Evolutionary conservation across 1,140 invertebrate genomes (phyloP).

Genomic region (Sycobia sp.): DNA sequence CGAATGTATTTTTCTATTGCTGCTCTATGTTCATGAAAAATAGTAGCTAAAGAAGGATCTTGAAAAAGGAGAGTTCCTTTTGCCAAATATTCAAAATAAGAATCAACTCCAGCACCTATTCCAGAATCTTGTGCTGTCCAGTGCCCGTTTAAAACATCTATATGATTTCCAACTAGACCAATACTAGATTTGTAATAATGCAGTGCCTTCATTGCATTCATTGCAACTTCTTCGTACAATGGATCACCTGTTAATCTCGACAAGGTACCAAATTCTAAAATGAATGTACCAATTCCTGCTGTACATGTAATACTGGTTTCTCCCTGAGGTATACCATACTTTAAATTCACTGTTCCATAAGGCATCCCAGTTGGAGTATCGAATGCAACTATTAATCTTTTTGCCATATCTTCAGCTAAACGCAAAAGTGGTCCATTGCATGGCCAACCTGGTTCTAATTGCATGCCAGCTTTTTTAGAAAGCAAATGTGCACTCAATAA

Average conservation of each 20-base stretch:
- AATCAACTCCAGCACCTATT: constrained; percentile 93
- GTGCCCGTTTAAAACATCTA: constrained; percentile 91
- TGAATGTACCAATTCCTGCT: constrained; percentile 96
- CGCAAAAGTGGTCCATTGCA: constrained; percentile 92
- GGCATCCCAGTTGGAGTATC: constrained; percentile 95
- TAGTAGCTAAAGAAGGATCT: constrained; percentile 86
- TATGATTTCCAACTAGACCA: constrained; percentile 94
- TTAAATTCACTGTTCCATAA: constrained; percentile 95
- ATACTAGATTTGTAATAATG: constrained; percentile 85
- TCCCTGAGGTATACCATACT: constrained; percentile 88
- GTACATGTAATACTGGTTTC: constrained; percentile 98
- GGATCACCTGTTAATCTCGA: constrained; percentile 94
- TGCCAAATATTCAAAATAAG: constrained; percentile 98
- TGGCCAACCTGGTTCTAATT: constrained; percentile 93
- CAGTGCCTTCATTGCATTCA: constrained; percentile 88
- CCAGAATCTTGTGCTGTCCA: constrained; percentile 98
- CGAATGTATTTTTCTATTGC: constrained; percentile 90
- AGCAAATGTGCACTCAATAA: constrained; percentile 94
- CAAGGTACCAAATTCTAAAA: constrained; percentile 95
- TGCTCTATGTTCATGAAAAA: constrained; percentile 83
- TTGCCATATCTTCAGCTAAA: constrained; percentile 92
- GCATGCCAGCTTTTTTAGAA: constrained; percentile 80
- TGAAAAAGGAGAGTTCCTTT: constrained; percentile 86
- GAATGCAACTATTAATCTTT: constrained; percentile 87
- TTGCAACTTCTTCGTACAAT: constrained; percentile 91